Conservation (phyloP, 2,113 vertebrate species). For the Cyprinodon brontotheroides region DNA sequence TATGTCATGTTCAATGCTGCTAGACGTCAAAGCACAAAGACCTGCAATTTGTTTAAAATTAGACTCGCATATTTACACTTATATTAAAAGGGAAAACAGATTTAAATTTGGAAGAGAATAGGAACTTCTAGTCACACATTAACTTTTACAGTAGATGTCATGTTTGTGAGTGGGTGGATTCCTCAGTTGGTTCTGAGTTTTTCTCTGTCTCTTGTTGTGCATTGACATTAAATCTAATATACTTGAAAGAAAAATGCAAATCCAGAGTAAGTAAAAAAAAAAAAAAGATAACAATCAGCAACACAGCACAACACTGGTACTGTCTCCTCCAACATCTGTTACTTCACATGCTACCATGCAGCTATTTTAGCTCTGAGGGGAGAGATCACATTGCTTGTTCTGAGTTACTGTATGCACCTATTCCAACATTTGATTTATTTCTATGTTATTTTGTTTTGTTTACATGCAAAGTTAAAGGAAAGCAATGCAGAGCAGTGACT, state of each 20-base stretch:
- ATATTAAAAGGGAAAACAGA: conserved; percentile 42
- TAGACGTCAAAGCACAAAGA: conserved; percentile 73
- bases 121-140: conserved; percentile 1
- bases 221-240: conserved; percentile 33
- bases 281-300: not conserved
- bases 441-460: conserved; percentile 8
- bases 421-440: conserved; percentile 21
- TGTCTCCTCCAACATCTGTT: conserved; percentile 39
- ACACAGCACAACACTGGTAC: conserved; percentile 46
- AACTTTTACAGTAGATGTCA: conserved; percentile 38
- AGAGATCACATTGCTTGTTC: not conserved
- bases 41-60: conserved; percentile 56
- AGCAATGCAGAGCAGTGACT: conserved; percentile 44
- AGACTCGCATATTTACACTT: conserved; percentile 28
- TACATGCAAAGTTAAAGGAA: conserved; percentile 15
- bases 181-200: conserved; percentile 26
- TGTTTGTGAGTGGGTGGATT: conserved; percentile 24
- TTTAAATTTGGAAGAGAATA: conserved; percentile 10
- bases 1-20: conserved; percentile 48
- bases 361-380: conserved; percentile 20
- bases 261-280: conserved; percentile 14
- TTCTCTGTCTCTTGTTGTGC: conserved; percentile 32
- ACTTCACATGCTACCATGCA: conserved; percentile 46
- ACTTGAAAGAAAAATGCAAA: conserved; percentile 10
- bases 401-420: not conserved